These are phyloP conservation scores for Euspilapteryx auroguttella DNA, from an alignment of 2,888 invertebrate genomes.

Conservation along the genomic window DNA sequence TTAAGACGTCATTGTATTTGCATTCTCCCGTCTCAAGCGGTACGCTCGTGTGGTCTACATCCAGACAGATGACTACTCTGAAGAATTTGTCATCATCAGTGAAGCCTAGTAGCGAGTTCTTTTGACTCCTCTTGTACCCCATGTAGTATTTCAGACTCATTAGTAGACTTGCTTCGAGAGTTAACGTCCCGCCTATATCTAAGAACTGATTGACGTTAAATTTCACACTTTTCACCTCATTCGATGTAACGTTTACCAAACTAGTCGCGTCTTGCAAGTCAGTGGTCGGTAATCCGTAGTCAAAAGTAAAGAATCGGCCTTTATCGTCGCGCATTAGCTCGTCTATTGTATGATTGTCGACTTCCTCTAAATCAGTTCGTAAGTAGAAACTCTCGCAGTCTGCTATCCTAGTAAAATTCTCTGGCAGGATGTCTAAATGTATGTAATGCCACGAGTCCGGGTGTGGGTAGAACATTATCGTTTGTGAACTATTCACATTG, in stretches of 20 bases:
- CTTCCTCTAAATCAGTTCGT: slow-evolving; percentile 19
- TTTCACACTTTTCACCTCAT: slow-evolving; percentile 65
- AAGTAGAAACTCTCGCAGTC: slow-evolving; percentile 34
- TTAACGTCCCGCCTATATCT: slow-evolving; percentile 81
- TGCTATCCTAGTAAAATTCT: slow-evolving; percentile 21
- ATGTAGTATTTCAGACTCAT: slow-evolving; percentile 56
- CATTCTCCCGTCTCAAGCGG: slow-evolving; percentile 67
- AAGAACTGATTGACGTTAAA: slow-evolving; percentile 70
- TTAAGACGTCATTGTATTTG: slow-evolving; percentile 47
- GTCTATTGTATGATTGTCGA: slow-evolving; percentile 22
- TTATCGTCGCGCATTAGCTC: slow-evolving; percentile 62
- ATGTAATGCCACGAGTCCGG: slow-evolving; percentile 66
- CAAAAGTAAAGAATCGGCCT: slow-evolving; percentile 75
- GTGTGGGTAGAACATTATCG: slow-evolving; percentile 51
- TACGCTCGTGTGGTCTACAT: slow-evolving; percentile 57
- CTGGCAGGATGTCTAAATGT: slow-evolving; percentile 16
- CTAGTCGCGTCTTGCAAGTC: slow-evolving; percentile 66
- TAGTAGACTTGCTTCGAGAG: slow-evolving; percentile 70
- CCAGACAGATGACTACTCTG: slow-evolving; percentile 65
- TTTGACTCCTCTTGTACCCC: slow-evolving; percentile 33
- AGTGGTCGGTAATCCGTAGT: slow-evolving; percentile 70
- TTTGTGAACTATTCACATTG: slow-evolving; percentile 26
- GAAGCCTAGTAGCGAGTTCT: slow-evolving; percentile 27
- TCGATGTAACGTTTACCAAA: slow-evolving; percentile 68
- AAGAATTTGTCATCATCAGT: slow-evolving; percentile 49